Evolutionary conservation across 1,140 invertebrate species (phyloP).

Genomic region (Magallana gigas): DNA sequence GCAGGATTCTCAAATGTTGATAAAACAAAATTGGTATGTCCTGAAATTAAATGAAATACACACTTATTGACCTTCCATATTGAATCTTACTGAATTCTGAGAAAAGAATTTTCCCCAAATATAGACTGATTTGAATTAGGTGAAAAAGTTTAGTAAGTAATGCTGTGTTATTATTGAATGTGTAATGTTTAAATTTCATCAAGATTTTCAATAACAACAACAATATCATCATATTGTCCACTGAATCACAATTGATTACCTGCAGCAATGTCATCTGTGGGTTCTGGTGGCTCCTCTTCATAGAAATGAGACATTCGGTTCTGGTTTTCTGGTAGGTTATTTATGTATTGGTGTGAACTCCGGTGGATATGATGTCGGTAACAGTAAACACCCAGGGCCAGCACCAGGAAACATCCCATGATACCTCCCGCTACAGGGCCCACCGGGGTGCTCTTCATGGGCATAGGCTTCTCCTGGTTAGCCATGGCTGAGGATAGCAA

Average conservation of each 20-base stretch:
- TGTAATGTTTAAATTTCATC: no score
- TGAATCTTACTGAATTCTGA: no score
- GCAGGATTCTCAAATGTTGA: conserved; percentile 81
- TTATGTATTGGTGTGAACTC: conserved; percentile 76
- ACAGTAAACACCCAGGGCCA: conserved; percentile 84
- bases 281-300: conserved; percentile 80
- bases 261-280: conserved; percentile 71
- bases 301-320: conserved; percentile 79
- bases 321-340: conserved; percentile 73
- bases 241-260: conserved; percentile 51
- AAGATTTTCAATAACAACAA: no score
- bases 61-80: no score
- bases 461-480: conserved; percentile 76
- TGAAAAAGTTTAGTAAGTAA: no score
- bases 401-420: conserved; percentile 83
- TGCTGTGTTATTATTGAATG: no score
- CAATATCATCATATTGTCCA: no score
- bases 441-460: conserved; percentile 82
- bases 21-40: conserved; percentile 79
- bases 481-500: conserved; percentile 76
- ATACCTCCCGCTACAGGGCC: conserved; percentile 85
- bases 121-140: no score
- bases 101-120: no score
- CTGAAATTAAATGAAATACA: conserved; percentile 59
- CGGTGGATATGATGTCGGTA: conserved; percentile 81